Percentiles rank a stretch among this genome's conserved stretches.
These are phyloP conservation scores for Ivindomyrus marchei DNA, from an alignment of 2,113 vertebrate genomes.

Conservation along the genomic window DNA sequence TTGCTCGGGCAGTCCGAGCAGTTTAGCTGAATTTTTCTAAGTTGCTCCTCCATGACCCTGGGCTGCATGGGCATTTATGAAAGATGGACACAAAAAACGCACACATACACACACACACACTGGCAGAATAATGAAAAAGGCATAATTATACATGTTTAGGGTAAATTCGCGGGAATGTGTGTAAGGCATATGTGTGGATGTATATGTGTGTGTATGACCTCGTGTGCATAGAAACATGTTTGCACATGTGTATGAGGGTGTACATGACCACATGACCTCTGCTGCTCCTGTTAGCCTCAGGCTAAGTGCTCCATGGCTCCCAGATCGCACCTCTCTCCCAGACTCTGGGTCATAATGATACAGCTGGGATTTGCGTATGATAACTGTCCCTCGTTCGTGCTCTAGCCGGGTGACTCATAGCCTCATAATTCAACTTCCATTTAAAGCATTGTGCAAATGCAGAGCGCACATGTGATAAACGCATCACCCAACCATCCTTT, in stretches of 20 bases:
- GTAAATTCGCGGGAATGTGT: not conserved
- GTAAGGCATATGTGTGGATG: not conserved
- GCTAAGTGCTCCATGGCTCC: not conserved
- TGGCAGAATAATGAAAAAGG: not conserved
- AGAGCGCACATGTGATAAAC: not conserved
- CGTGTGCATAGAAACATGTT: not conserved
- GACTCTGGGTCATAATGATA: not conserved
- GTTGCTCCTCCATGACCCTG: not conserved
- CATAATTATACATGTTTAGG: not conserved
- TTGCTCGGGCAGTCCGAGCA: not conserved
- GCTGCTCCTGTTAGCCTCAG: not conserved
- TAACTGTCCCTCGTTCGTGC: not conserved
- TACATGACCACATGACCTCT: not conserved
- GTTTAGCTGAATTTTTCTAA: not conserved
- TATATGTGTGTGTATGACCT: not conserved
- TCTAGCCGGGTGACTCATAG: not conserved
- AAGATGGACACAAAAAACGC: not conserved
- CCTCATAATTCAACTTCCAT: not conserved
- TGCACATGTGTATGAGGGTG: not conserved
- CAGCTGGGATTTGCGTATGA: not conserved
- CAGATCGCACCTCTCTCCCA: not conserved
- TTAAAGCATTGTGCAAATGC: not conserved
- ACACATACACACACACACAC: not conserved
- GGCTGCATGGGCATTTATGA: not conserved
- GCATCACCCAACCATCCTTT: not conserved